Conservation (phyloP, 1,140 invertebrate species). For the Camponotus floridanus region DNA sequence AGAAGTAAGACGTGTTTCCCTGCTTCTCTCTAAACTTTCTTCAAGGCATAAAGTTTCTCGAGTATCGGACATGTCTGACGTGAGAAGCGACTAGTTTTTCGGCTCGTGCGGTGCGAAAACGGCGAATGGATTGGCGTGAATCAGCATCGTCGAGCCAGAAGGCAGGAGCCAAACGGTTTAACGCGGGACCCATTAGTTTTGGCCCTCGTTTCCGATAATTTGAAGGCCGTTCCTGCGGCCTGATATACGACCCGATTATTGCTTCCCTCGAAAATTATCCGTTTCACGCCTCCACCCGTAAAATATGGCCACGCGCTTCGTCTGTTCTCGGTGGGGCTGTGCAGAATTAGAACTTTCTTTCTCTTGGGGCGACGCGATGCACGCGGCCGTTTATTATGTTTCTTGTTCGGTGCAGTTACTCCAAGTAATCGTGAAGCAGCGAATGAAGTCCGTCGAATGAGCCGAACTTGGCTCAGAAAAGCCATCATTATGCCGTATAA, state of each 20-base stretch:
- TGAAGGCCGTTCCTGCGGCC: conserved; percentile 72
- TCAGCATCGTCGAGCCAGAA: conserved; percentile 73
- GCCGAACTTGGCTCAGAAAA: background rate
- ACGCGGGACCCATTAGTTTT: conserved; percentile 80
- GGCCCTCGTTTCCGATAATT: conserved; percentile 84
- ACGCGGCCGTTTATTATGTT: background rate
- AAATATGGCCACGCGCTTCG: conserved; percentile 78
- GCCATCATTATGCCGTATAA: conserved; percentile 11
- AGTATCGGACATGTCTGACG: background rate
- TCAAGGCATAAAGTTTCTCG: background rate
- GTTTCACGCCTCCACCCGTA: conserved; percentile 81
- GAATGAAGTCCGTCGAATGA: background rate
- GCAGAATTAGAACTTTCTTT: conserved; percentile 38
- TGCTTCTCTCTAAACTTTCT: background rate
- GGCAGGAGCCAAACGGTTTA: conserved; percentile 80
- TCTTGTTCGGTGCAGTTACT: background rate
- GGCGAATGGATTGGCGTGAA: conserved; percentile 79
- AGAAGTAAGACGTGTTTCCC: background rate
- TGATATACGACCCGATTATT: conserved; percentile 82
- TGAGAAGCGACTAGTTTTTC: background rate
- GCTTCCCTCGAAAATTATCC: conserved; percentile 81
- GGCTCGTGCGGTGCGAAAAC: conserved; percentile 77
- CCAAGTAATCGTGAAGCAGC: conserved; percentile 6
- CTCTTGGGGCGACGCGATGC: background rate
- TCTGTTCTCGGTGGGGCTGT: conserved; percentile 21